Base-by-base conservation (phyloP, 2,797 vertebrate genomes). In the Allobates femoralis region DNA sequence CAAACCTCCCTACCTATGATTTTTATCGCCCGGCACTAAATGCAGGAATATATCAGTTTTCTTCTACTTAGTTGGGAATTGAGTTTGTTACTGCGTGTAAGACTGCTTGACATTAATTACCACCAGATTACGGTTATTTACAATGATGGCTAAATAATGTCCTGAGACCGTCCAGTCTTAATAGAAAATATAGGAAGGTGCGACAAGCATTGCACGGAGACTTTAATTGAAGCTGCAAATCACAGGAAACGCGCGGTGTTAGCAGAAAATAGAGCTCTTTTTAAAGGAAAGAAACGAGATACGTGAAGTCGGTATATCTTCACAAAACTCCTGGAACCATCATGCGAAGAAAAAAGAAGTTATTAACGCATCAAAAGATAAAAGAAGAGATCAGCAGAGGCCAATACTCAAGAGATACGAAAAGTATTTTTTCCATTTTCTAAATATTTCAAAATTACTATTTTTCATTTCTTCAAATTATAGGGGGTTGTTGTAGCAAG, bases 151-250 rank as follows among this genome's bases (percentile, higher is more conserved):
- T 74, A 84, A 76, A 88, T 88, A 88, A 88, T 85, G 82, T 84
- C 77, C 37, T 5, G 19, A 56, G 76, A 34, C 19, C 58, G 41
- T 74, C 56, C 67, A 28, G 53, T 56, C 77, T 58, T 85, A 88
- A 81, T 85, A 58, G 67, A 88, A 88, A 67, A 84, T 84, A 88
- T 88, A 81, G 66, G 67, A 84, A 79, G 77, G 67, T 62, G 77
- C 46, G 69, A 80, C 81, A 75, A 79, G 86, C 86, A 21, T 46
- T 74, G 82, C 75, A 73, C 66, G 56, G 80, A 84, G 58, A 76
- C 58, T 88, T 84, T 88, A 85, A 88, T 88, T 88, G 86, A 83
- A 88, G 86, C 76, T 50, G 82, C 86, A 88, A 88, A 88, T 88
- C 86, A 88, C 80, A 84, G 41, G 62, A 79, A 87, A 80, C 26